Evolutionary conservation across 1,140 invertebrate species (phyloP).

Genomic region (Sitodiplosis mosellana): DNA sequence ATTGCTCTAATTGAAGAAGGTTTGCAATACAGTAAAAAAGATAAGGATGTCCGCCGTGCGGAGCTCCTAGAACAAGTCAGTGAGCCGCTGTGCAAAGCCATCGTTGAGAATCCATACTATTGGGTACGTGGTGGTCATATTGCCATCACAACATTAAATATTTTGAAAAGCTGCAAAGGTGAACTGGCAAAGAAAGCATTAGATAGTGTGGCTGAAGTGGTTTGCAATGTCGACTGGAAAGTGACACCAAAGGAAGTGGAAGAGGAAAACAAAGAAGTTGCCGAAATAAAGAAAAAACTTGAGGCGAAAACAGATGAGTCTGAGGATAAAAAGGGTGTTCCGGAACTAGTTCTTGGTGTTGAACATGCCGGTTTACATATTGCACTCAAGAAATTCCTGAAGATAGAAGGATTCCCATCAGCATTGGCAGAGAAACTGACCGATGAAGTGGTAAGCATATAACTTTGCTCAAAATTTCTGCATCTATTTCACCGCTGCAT

Average conservation of each 20-base stretch:
- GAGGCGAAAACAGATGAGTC: slow-evolving; percentile 5
- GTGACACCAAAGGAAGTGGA: slow-evolving; percentile 15
- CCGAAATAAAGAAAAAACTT: slow-evolving; percentile 5
- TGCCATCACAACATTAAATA: slow-evolving; percentile 47
- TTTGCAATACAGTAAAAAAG: slow-evolving; percentile 62
- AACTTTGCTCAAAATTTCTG: slow-evolving; percentile 16
- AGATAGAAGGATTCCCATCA: slow-evolving; percentile 32
- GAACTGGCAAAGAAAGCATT: slow-evolving; percentile 1
- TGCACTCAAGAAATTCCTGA: slow-evolving; percentile 60
- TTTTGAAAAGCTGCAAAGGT: slow-evolving; percentile 38
- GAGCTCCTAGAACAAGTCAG: slow-evolving; percentile 55
- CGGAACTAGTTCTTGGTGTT: slow-evolving; percentile 32
- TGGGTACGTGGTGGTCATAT: slow-evolving; percentile 52
- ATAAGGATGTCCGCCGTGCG: slow-evolving; percentile 41
- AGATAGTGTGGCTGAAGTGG: slow-evolving; percentile 16
- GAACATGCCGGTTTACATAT: slow-evolving; percentile 66
- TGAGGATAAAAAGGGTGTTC: slow-evolving; percentile 7
- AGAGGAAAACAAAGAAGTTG: background rate
- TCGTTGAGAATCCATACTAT: slow-evolving; percentile 37
- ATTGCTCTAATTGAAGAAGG: slow-evolving; percentile 52
- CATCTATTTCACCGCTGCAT: background rate
- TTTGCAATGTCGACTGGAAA: slow-evolving; percentile 26
- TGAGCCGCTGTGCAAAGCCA: slow-evolving; percentile 37
- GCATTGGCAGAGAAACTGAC: slow-evolving; percentile 26
- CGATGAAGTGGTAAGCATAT: slow-evolving; percentile 22